Base-by-base conservation (phyloP, 2,888 invertebrate species). In the Cremastinae sp. region DNA sequence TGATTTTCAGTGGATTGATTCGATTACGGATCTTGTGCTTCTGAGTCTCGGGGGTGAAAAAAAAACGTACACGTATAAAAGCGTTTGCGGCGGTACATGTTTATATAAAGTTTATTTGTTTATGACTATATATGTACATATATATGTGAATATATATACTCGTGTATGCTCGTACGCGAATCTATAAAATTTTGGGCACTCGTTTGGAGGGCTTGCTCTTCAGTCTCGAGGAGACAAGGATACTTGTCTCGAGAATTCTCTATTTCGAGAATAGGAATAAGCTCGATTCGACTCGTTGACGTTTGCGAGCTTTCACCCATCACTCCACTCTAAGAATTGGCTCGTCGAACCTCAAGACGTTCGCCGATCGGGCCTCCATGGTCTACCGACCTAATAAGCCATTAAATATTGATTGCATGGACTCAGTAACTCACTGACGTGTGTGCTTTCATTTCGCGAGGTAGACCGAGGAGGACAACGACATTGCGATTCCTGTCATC, bases 321-420 rank as follows among this genome's bases (percentile, higher is more conserved):
- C 39, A 18, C 45, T 56, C 35, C 56, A 41, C 61, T 59, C 69
- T 53, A 56, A 73, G 41, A 76, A 73, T 65, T 73, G 62, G 68
- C 76, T 76, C 73, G 59, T 47, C 58, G 64, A 47, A 58, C 39
- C 53, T 73, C 73, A 69, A 76, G 59, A 53, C 70, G 65, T 53
- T 59, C 61, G 69, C 73, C 69, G 70, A 74, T 77, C 77, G 61
- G 39, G 59, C 62, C 43, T 74, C 61, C 76, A 70, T 55, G 56
- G 59, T 70, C 56, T 61, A 43, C 64, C 61, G 72, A 68, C 64
- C 72, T 69, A 69, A 72, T 53, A 59, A 71, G 39, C 47, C 59
- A n/a, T n/a, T 56, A 72, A 41, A 35, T 45, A 18, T 49, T 22
- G 35, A 37, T 47, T 10, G 9, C 20, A 58, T 49, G 7, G 7